phyloP scores from a whole-genome alignment of 53 echinoderm and acorn worm species.

The Temnopleurus reevesii region DNA sequence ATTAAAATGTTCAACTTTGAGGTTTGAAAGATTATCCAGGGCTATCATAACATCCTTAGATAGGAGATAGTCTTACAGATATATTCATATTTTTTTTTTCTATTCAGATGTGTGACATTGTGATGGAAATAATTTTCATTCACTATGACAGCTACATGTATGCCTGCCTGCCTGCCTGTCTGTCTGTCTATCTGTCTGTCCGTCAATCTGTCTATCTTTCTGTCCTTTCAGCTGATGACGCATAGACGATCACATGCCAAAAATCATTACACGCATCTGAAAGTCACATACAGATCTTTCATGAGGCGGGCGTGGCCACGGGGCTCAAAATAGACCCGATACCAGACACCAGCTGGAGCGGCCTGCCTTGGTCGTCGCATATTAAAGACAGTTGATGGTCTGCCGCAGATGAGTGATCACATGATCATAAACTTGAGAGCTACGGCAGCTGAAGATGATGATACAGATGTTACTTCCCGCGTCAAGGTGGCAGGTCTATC shows the following conservation, averaged over 20 bases:
- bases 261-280: slow-evolving; percentile 28
- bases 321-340: slow-evolving; percentile 1
- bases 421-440: slow-evolving; percentile 15
- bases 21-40: too few relatives aligned
- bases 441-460: slow-evolving; percentile 13
- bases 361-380: slow-evolving; percentile 2
- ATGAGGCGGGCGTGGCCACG: background rate
- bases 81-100: too few relatives aligned
- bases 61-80: too few relatives aligned
- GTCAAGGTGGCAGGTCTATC: background rate
- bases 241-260: slow-evolving; percentile 8
- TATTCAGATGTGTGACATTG: too few relatives aligned
- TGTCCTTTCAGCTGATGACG: background rate
- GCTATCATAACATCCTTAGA: too few relatives aligned
- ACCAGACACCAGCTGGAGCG: slow-evolving; percentile 35
- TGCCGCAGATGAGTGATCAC: background rate
- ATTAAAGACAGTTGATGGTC: slow-evolving; percentile 18
- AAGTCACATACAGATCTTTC: background rate
- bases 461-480: slow-evolving; percentile 12
- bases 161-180: too few relatives aligned
- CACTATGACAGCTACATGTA: too few relatives aligned
- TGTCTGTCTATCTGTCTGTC: background rate
- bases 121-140: too few relatives aligned
- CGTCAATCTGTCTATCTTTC: background rate
- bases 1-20: too few relatives aligned